These are phyloP conservation scores for Octopus sinensis DNA, from an alignment of 1,140 invertebrate genomes.

Conservation along the genomic window DNA sequence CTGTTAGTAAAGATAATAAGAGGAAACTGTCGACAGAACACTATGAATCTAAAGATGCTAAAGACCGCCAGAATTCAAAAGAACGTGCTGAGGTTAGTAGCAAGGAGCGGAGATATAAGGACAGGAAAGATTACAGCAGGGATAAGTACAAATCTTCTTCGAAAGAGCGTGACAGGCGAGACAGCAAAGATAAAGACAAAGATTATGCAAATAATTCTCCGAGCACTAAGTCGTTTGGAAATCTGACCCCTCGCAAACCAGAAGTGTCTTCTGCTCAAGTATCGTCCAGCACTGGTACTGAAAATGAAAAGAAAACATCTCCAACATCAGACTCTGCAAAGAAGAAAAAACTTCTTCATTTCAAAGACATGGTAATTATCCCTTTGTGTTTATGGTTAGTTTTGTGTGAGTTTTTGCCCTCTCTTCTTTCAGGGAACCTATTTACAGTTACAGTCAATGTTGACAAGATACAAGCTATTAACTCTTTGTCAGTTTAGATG, in stretches of 20 bases:
- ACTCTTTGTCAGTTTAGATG: too few species aligned
- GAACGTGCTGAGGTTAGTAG: background rate
- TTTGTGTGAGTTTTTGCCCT: background rate
- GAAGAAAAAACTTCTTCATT: constrained; percentile 2
- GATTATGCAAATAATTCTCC: background rate
- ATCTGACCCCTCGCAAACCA: background rate
- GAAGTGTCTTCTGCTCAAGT: constrained; percentile 11
- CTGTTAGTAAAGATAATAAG: background rate
- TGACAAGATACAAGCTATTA: too few species aligned
- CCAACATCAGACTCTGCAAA: background rate
- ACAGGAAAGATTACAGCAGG: background rate
- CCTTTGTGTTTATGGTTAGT: background rate
- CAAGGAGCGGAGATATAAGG: background rate
- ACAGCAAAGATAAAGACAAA: background rate
- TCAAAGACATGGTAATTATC: constrained; percentile 4
- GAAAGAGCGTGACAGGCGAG: background rate
- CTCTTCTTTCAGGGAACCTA: background rate
- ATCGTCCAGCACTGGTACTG: constrained; percentile 6
- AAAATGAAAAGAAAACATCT: constrained; percentile 1
- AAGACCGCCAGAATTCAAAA: background rate
- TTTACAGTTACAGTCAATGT: background rate
- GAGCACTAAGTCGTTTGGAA: background rate
- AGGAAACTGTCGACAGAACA: background rate
- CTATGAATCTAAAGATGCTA: background rate
- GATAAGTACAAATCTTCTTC: background rate